These are phyloP conservation scores for Polydrusus pterygomalis DNA, from an alignment of 2,888 invertebrate genomes.

Conservation along the genomic window DNA sequence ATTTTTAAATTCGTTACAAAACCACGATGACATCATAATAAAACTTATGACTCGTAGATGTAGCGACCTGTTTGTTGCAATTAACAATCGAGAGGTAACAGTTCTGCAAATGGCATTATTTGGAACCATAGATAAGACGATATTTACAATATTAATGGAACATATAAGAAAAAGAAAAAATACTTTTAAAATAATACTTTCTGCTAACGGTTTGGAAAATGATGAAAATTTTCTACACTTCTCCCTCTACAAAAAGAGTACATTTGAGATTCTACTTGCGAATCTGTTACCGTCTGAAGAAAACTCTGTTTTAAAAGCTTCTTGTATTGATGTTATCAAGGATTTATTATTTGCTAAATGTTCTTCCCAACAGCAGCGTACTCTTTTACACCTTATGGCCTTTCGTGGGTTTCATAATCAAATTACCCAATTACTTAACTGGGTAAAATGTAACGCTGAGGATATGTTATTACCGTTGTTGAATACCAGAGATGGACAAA, in stretches of 20 bases:
- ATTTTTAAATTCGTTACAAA: constrained; percentile 1
- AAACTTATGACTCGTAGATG: constrained; percentile 8
- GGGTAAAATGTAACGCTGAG: constrained; percentile 1
- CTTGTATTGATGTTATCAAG: neutral
- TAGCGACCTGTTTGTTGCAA: neutral
- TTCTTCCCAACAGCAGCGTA: neutral
- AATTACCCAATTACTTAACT: neutral
- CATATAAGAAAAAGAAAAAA: neutral
- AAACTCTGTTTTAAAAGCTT: neutral
- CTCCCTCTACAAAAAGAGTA: neutral
- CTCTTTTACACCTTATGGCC: neutral
- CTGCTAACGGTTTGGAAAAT: constrained; percentile 9
- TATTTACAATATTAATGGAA: neutral
- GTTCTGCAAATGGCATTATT: constrained; percentile 5
- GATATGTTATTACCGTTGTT: neutral
- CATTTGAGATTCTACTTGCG: neutral
- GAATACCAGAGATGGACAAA: neutral
- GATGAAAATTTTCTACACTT: constrained; percentile 6
- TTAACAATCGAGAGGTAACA: neutral
- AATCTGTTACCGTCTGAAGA: neutral
- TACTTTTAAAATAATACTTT: neutral
- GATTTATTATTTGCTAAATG: constrained; percentile 14
- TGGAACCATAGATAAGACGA: neutral
- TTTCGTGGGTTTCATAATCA: neutral
- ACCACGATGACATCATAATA: constrained; percentile 6